These are phyloP conservation scores for Camponotus vicinus DNA, from an alignment of 1,140 invertebrate genomes.

Conservation along the genomic window DNA sequence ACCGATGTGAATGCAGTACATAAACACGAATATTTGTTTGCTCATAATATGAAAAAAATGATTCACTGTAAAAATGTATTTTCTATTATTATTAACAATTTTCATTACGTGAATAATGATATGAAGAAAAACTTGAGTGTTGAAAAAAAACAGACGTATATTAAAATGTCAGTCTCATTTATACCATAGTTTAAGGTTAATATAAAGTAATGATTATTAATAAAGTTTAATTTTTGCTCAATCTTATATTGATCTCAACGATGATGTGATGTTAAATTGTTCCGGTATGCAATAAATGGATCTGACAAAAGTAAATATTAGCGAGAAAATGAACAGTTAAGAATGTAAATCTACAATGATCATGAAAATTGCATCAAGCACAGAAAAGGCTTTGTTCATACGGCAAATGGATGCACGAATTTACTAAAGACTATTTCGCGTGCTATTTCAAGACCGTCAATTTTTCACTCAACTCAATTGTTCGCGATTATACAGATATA, in stretches of 20 bases:
- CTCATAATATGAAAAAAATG: not conserved
- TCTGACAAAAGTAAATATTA: slow-evolving; percentile 51
- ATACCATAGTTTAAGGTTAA: not conserved
- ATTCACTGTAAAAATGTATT: not conserved
- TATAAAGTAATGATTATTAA: slow-evolving; percentile 35
- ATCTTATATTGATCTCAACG: not conserved
- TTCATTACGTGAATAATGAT: not conserved
- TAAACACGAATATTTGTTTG: not conserved
- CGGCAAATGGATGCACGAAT: slow-evolving; percentile 27
- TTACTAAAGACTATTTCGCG: slow-evolving; percentile 41
- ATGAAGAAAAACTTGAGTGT: not conserved
- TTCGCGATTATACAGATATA: not conserved
- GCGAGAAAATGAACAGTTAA: slow-evolving; percentile 23
- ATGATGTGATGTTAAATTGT: slow-evolving; percentile 31
- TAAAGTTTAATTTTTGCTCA: slow-evolving; percentile 17
- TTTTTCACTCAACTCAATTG: not conserved
- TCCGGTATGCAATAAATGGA: slow-evolving; percentile 33
- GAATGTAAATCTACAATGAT: slow-evolving; percentile 38
- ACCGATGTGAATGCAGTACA: too few species aligned
- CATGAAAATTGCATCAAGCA: slow-evolving; percentile 18
- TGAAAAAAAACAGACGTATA: not conserved
- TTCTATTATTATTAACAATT: not conserved
- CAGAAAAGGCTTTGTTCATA: slow-evolving; percentile 48
- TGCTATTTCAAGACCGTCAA: slow-evolving; percentile 6
- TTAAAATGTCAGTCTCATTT: not conserved